phyloP scores from a whole-genome alignment of 2,113 vertebrate genomes.

The Fregata magnificens region DNA sequence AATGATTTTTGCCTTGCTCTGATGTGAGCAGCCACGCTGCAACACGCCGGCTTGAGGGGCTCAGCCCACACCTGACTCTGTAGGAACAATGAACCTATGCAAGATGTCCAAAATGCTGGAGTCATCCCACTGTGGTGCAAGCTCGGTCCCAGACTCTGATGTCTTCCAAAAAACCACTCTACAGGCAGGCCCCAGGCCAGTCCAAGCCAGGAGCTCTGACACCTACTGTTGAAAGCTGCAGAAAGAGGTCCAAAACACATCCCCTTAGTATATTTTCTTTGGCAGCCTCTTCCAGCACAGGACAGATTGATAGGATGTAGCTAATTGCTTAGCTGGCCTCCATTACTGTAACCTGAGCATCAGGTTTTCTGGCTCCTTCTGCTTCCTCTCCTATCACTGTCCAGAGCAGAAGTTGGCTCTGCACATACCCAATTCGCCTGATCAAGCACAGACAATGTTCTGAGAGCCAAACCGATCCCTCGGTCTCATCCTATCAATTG shows the following conservation, averaged over 20 bases:
- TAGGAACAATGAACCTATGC: neutral
- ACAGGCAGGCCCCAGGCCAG: neutral
- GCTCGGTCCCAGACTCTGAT: rapidly evolving
- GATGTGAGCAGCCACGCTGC: neutral
- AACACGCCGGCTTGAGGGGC: neutral
- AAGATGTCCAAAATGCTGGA: neutral
- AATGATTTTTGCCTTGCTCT: neutral
- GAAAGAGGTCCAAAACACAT: neutral
- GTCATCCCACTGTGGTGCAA: neutral
- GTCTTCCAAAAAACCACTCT: neutral
- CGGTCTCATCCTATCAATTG: neutral
- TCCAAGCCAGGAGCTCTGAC: neutral
- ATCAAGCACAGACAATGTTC: neutral
- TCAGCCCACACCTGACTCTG: neutral
- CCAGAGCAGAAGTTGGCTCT: neutral
- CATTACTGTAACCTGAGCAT: neutral
- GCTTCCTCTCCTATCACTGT: neutral
- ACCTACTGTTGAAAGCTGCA: neutral
- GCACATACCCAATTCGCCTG: neutral
- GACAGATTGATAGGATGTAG: neutral
- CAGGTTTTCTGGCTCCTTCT: neutral
- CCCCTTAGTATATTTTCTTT: neutral
- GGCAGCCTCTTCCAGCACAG: neutral
- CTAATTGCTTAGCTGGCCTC: neutral
- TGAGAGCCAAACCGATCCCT: neutral